A percentile compares a stretch with the other conserved stretches of the same genome.
These are phyloP conservation scores for Unio pictorum DNA, from an alignment of 2,888 invertebrate genomes.

Conservation along the genomic window DNA sequence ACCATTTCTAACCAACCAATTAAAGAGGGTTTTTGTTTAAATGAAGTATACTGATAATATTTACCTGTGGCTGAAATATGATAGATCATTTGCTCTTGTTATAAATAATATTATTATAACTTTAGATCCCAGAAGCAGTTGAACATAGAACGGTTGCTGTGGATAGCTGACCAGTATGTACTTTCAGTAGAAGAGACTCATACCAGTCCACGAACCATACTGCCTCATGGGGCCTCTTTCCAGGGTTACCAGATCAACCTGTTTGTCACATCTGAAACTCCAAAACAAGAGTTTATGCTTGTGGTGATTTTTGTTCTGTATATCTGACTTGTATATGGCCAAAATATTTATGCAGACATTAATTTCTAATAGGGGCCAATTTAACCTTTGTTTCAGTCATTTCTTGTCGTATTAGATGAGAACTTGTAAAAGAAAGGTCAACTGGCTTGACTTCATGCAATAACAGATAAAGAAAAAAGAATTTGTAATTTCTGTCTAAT, in stretches of 20 bases:
- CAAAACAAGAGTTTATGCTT: constrained; percentile 69
- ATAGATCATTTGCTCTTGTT: background rate
- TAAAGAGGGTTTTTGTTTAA: background rate
- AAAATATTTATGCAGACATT: too few relatives aligned
- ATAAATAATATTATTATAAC: background rate
- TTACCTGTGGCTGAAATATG: background rate
- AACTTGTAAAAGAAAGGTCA: too few relatives aligned
- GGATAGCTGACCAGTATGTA: constrained; percentile 73
- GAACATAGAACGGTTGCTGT: constrained; percentile 72
- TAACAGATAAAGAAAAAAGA: too few relatives aligned
- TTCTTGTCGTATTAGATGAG: too few relatives aligned
- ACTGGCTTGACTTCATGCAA: too few relatives aligned
- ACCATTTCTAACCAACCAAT: too few relatives aligned
- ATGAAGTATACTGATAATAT: background rate
- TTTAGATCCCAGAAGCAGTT: constrained; percentile 66
- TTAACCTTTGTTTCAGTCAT: too few relatives aligned
- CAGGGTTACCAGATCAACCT: constrained; percentile 71
- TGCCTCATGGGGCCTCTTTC: constrained; percentile 74
- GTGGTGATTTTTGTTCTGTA: constrained; percentile 42
- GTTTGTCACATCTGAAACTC: constrained; percentile 68
- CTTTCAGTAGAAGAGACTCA: constrained; percentile 72
- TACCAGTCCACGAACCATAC: constrained; percentile 69
- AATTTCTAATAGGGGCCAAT: too few relatives aligned
- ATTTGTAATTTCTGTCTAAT: too few relatives aligned
- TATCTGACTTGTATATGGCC: too few relatives aligned